These are phyloP conservation scores for Acyrthosiphon pisum DNA, from an alignment of 1,140 invertebrate genomes.

Conservation along the genomic window DNA sequence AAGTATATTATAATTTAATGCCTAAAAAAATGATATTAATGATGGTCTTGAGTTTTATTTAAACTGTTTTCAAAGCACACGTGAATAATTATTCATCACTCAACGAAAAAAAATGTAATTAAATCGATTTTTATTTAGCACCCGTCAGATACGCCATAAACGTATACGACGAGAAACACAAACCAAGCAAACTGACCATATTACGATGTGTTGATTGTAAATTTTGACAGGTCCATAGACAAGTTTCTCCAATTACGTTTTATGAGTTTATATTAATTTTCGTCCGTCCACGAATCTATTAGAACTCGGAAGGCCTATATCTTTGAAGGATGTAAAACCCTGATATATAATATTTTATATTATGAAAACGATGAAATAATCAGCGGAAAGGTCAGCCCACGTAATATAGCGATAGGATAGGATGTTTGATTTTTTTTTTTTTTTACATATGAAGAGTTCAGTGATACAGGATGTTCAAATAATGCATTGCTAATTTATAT, in stretches of 20 bases:
- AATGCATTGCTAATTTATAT: background rate
- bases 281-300: background rate
- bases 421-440: background rate
- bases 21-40: background rate
- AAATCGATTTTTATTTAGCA: background rate
- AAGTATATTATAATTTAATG: conserved; percentile 2
- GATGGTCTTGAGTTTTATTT: background rate
- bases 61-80: background rate
- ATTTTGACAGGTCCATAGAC: background rate
- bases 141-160: background rate
- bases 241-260: conserved; percentile 6
- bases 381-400: conserved; percentile 50
- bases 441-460: background rate
- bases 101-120: background rate
- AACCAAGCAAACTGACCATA: background rate
- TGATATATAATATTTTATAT: background rate
- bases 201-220: background rate
- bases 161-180: background rate
- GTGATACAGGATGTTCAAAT: background rate
- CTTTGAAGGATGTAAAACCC: background rate
- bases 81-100: background rate
- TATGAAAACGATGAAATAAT: conserved; percentile 37
- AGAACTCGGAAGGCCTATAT: too few species aligned
- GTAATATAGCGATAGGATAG: background rate
- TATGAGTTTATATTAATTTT: background rate